phyloP scores from a whole-genome alignment of 2,797 vertebrate genomes.

The Cheirogaleus major region DNA sequence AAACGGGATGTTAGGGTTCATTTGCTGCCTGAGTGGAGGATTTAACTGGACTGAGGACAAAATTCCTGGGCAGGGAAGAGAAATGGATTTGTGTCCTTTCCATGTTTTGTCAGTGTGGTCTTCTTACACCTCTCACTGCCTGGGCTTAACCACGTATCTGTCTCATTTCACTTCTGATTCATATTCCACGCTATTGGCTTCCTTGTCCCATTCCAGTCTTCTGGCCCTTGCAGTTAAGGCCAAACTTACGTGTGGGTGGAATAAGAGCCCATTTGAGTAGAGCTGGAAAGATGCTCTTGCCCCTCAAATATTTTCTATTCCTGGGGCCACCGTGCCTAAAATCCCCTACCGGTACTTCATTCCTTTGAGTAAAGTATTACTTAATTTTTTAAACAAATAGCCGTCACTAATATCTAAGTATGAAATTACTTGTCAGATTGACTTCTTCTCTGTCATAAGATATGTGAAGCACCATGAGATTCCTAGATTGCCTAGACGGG shows the following conservation, averaged over 20 bases:
- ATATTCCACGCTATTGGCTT: neutral
- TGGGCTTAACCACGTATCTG: neutral
- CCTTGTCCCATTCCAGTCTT: neutral
- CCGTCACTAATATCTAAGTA: constrained; percentile 26
- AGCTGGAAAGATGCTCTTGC: neutral
- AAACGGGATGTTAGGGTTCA: constrained; percentile 43
- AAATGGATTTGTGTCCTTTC: constrained; percentile 27
- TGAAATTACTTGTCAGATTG: constrained; percentile 50
- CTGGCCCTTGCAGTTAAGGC: neutral
- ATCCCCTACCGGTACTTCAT: neutral
- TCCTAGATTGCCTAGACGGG: constrained; percentile 46
- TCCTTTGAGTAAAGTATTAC: constrained; percentile 32
- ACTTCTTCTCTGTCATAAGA: constrained; percentile 54
- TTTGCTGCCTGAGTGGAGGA: constrained; percentile 46
- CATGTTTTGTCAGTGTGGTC: neutral
- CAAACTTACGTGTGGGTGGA: neutral
- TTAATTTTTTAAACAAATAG: constrained; percentile 49
- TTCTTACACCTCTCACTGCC: constrained; percentile 20
- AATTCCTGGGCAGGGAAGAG: constrained; percentile 54
- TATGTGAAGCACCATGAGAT: constrained; percentile 6
- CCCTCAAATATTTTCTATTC: neutral
- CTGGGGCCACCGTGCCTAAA: constrained; percentile 18
- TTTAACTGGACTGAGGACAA: constrained; percentile 42
- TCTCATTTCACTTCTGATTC: constrained; percentile 38
- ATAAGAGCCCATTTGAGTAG: neutral